phyloP scores from a whole-genome alignment of 2,113 vertebrate genomes.

The Phaethornis superciliosus region DNA sequence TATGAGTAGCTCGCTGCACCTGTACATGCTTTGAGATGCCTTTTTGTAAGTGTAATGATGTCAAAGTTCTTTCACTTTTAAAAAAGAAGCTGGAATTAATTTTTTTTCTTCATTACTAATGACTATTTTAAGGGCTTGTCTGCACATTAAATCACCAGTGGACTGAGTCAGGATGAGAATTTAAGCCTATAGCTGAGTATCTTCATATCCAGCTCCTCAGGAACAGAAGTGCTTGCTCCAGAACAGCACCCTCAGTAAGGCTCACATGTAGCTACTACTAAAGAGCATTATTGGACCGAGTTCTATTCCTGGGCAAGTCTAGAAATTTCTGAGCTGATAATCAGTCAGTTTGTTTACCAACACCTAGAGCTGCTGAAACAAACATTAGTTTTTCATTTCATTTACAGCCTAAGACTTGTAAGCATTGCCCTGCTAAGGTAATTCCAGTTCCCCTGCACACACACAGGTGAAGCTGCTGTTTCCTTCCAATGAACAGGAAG shows the following conservation, averaged over 20 bases:
- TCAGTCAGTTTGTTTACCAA: not conserved
- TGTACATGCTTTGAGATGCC: not conserved
- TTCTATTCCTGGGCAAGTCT: not conserved
- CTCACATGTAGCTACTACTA: not conserved
- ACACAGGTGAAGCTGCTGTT: conserved; percentile 29
- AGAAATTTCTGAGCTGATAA: not conserved
- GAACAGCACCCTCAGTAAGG: not conserved
- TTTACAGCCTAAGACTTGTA: not conserved
- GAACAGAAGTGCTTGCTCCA: not conserved
- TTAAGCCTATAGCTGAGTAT: not conserved
- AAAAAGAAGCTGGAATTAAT: not conserved
- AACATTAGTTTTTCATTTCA: not conserved
- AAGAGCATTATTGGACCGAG: not conserved
- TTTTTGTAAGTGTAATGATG: not conserved
- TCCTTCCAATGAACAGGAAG: conserved; percentile 45
- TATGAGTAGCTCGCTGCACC: not conserved
- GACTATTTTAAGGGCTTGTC: not conserved
- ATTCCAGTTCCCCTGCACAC: not conserved
- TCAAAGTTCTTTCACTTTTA: not conserved
- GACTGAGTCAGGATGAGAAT: not conserved
- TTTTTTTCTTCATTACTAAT: not conserved
- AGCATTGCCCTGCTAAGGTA: not conserved
- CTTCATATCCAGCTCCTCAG: not conserved
- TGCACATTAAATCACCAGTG: not conserved
- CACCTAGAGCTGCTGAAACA: not conserved